phyloP scores from a whole-genome alignment of 2,113 vertebrate species.

The Malurus cyaneus region DNA sequence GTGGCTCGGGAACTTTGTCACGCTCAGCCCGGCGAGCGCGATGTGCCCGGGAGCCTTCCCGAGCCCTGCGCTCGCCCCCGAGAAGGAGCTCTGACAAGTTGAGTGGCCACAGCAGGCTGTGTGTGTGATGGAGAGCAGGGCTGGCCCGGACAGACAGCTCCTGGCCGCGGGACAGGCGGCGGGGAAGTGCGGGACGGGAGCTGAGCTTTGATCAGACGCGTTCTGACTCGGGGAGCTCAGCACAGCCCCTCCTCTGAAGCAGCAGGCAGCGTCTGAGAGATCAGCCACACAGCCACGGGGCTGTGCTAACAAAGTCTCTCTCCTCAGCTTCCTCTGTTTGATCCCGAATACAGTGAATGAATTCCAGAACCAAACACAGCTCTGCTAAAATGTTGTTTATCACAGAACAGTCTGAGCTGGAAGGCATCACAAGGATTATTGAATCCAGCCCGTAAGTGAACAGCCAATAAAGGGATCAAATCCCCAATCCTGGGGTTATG shows the following conservation, averaged over 20 bases:
- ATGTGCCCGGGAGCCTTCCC: neutral
- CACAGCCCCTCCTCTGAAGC: neutral
- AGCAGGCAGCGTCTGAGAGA: neutral
- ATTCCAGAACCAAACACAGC: neutral
- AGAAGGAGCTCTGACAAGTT: neutral
- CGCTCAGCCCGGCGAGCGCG: fast-evolving
- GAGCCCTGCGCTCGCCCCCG: neutral
- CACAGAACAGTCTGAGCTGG: neutral
- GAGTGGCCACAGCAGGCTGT: neutral
- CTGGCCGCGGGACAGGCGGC: neutral
- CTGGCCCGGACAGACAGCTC: neutral
- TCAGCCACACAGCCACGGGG: neutral
- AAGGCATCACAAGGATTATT: neutral
- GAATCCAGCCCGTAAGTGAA: fast-evolving
- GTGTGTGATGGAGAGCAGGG: neutral
- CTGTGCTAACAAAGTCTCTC: neutral
- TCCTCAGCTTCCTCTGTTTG: neutral
- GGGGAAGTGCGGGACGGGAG: fast-evolving
- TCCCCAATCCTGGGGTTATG: neutral
- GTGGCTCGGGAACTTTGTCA: neutral
- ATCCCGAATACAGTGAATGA: fast-evolving
- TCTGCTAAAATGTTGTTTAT: neutral
- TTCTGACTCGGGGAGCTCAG: neutral
- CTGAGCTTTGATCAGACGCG: neutral
- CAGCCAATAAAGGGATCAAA: no score